phyloP scores from a whole-genome alignment of 2,888 invertebrate species.

The Apamea epomidion region DNA sequence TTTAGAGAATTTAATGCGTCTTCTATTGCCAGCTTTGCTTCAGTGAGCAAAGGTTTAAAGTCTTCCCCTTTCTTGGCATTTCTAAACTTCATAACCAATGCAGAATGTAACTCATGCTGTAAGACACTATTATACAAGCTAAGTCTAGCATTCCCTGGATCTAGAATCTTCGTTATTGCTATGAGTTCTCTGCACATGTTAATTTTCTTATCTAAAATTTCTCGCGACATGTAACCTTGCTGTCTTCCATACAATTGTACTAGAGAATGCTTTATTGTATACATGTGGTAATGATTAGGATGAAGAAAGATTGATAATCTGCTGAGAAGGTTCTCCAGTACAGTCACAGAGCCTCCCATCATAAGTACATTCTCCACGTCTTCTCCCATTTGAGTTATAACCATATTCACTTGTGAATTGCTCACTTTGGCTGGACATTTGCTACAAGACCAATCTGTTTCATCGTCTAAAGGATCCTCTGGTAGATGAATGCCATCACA shows the following conservation, averaged over 20 bases:
- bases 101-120: slow-evolving; percentile 92
- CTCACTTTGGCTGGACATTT: slow-evolving; percentile 92
- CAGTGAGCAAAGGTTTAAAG: slow-evolving; percentile 81
- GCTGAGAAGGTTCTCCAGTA: slow-evolving; percentile 92
- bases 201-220: slow-evolving; percentile 92
- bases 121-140: slow-evolving; percentile 95
- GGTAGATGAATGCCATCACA: slow-evolving; percentile 94
- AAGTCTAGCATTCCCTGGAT: slow-evolving; percentile 93
- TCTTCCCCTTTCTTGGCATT: slow-evolving; percentile 80
- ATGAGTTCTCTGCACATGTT: slow-evolving; percentile 92
- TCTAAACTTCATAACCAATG: slow-evolving; percentile 88
- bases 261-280: slow-evolving; percentile 95
- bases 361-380: slow-evolving; percentile 93
- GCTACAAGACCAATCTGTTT: slow-evolving; percentile 94
- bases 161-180: slow-evolving; percentile 91
- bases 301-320: slow-evolving; percentile 94
- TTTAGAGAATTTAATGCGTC: slow-evolving; percentile 85
- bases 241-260: slow-evolving; percentile 95
- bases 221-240: slow-evolving; percentile 91
- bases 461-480: slow-evolving; percentile 92
- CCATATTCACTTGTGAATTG: slow-evolving; percentile 92
- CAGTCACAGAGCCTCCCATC: slow-evolving; percentile 91
- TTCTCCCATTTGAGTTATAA: slow-evolving; percentile 93
- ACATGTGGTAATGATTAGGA: slow-evolving; percentile 95
- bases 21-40: slow-evolving; percentile 85